A percentile compares a stretch with the other conserved stretches of the same genome.
Conservation (phyloP, 2,113 vertebrate species). For the Charadrius vociferus region DNA sequence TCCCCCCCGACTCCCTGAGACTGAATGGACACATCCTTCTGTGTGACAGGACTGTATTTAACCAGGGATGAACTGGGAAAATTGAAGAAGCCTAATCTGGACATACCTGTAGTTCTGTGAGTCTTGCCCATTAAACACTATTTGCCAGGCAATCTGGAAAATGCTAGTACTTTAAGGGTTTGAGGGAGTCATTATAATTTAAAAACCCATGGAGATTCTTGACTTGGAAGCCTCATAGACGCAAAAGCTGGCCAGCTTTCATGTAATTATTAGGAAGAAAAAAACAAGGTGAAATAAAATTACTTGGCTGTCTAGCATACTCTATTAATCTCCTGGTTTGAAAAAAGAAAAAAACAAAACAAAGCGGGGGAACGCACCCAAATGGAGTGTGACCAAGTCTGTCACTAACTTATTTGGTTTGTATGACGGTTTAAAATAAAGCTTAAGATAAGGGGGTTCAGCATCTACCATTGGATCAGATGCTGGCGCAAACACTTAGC, state of each 20-base stretch:
- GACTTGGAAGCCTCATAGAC: neutral
- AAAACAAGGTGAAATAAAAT: neutral
- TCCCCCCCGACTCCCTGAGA: neutral
- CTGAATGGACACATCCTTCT: neutral
- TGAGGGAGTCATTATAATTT: neutral
- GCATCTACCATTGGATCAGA: neutral
- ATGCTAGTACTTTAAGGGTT: neutral
- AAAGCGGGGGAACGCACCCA: neutral
- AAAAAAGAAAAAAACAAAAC: neutral
- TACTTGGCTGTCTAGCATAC: neutral
- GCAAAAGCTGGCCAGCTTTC: neutral
- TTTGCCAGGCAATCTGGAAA: neutral
- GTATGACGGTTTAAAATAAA: neutral
- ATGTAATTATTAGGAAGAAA: neutral
- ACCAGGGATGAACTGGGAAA: neutral
- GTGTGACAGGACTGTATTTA: neutral
- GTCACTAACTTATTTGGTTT: neutral
- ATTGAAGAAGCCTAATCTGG: neutral
- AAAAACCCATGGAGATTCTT: neutral
- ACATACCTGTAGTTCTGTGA: neutral
- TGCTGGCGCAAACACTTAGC: neutral
- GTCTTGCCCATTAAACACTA: neutral
- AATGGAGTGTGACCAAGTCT: neutral
- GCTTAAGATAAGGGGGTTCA: neutral
- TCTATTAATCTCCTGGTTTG: neutral